phyloP scores from a whole-genome alignment of 2,797 vertebrate species.

The Chrysocyon brachyurus region DNA sequence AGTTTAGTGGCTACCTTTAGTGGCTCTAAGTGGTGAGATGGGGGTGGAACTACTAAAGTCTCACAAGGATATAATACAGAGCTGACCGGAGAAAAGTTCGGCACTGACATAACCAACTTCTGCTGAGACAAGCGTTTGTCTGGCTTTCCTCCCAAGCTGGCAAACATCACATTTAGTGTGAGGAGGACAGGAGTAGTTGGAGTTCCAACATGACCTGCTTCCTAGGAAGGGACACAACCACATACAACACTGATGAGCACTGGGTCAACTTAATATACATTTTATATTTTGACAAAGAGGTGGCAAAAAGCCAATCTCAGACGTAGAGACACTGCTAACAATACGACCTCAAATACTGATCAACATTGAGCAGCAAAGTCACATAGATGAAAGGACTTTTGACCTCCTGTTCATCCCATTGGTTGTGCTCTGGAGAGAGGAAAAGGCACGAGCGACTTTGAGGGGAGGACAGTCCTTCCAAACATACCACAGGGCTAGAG shows the following conservation, averaged over 20 bases:
- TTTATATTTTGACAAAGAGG: neutral
- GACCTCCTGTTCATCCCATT: too few relatives aligned
- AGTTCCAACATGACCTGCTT: neutral
- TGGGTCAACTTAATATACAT: neutral
- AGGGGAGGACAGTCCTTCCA: neutral
- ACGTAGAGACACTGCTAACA: neutral
- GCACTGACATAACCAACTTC: neutral
- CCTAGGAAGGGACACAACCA: neutral
- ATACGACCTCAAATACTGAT: neutral
- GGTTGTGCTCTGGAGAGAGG: neutral
- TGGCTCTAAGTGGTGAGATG: neutral
- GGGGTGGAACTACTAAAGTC: neutral
- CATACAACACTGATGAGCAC: fast-evolving
- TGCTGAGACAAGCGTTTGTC: fast-evolving
- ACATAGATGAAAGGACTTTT: neutral
- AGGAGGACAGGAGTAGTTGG: neutral
- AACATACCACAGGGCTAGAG: fast-evolving
- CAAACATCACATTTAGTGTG: neutral
- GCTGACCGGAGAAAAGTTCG: neutral
- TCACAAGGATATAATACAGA: neutral
- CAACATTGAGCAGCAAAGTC: neutral
- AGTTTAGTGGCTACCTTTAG: neutral
- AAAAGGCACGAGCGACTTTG: neutral
- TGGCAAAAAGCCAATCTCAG: neutral
- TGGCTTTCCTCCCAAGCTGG: too few relatives aligned